These are phyloP conservation scores for Ditylenchus weischeri DNA, from an alignment of 2,888 invertebrate species.

Conservation along the genomic window DNA sequence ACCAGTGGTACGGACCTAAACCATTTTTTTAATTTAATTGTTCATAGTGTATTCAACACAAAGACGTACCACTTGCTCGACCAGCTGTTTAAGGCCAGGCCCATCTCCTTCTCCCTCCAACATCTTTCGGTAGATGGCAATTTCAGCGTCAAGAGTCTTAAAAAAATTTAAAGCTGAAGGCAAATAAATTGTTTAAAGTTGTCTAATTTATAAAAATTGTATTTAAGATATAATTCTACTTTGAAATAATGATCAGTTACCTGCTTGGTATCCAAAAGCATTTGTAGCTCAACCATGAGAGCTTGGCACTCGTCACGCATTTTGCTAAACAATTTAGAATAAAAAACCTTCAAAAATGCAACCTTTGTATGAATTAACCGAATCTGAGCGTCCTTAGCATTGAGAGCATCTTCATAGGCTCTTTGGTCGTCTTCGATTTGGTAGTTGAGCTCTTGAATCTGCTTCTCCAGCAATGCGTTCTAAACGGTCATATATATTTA, in stretches of 20 bases:
- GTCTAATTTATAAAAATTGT: neutral
- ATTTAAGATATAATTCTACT: no score
- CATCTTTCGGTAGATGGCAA: constrained; percentile 65
- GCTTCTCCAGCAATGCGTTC: constrained; percentile 63
- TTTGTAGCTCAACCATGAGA: constrained; percentile 60
- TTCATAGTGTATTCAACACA: no score
- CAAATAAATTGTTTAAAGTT: neutral
- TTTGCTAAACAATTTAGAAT: constrained; percentile 36
- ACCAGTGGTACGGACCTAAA: constrained; percentile 42
- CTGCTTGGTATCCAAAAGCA: constrained; percentile 64
- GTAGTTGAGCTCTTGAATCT: constrained; percentile 61
- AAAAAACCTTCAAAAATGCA: neutral
- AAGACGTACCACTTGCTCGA: constrained; percentile 55
- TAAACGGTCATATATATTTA: constrained; percentile 41
- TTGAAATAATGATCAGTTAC: constrained; percentile 15
- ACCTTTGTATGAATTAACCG: constrained; percentile 23
- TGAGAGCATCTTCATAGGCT: constrained; percentile 60
- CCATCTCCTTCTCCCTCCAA: constrained; percentile 65
- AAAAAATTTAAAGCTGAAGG: constrained; percentile 12
- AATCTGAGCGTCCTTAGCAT: constrained; percentile 58
- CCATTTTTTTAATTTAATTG: no score
- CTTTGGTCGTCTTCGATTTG: constrained; percentile 62
- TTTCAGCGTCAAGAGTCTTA: constrained; percentile 64
- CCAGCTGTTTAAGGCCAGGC: constrained; percentile 57
- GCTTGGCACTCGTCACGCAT: constrained; percentile 59